These are phyloP conservation scores for Loripinus fragilis DNA, from an alignment of 2,888 invertebrate genomes.

Conservation along the genomic window DNA sequence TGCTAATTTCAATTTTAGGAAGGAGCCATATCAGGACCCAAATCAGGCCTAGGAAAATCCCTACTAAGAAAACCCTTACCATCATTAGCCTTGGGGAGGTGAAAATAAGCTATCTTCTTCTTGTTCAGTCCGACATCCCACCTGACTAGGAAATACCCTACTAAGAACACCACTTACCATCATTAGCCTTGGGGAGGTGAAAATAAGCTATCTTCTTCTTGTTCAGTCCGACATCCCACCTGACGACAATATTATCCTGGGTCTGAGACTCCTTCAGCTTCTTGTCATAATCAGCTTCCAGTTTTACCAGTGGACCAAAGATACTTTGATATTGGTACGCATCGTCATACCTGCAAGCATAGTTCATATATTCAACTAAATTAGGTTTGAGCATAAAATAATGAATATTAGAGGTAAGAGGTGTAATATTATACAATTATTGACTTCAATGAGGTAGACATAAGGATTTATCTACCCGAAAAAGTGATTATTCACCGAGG, in stretches of 20 bases:
- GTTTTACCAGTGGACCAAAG: slow-evolving; percentile 97
- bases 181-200: slow-evolving; percentile 97
- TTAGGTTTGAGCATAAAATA: too few relatives aligned
- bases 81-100: slow-evolving; percentile 97
- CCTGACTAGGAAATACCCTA: too few relatives aligned
- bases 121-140: slow-evolving; percentile 99
- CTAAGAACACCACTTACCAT: slow-evolving; percentile 85
- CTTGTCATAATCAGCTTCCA: slow-evolving; percentile 99
- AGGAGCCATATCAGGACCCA: too few relatives aligned
- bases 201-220: slow-evolving; percentile 99
- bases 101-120: slow-evolving; percentile 98
- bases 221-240: slow-evolving; percentile 99
- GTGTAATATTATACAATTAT: too few relatives aligned
- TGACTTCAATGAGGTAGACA: too few relatives aligned
- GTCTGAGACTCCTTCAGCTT: slow-evolving; percentile 98
- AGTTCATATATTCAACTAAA: too few relatives aligned
- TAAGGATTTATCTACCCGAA: too few relatives aligned
- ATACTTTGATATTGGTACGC: slow-evolving; percentile 99
- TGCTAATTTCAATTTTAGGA: too few relatives aligned
- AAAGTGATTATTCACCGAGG: too few relatives aligned
- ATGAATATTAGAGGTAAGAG: too few relatives aligned
- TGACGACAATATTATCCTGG: slow-evolving; percentile 98
- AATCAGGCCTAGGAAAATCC: too few relatives aligned
- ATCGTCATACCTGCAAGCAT: slow-evolving; percentile 93
- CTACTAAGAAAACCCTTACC: slow-evolving; percentile 83